Evolutionary conservation across 2,113 vertebrate species (phyloP), one percentile per base, ranked within the genome.

Genomic region (Cettia cetti): DNA sequence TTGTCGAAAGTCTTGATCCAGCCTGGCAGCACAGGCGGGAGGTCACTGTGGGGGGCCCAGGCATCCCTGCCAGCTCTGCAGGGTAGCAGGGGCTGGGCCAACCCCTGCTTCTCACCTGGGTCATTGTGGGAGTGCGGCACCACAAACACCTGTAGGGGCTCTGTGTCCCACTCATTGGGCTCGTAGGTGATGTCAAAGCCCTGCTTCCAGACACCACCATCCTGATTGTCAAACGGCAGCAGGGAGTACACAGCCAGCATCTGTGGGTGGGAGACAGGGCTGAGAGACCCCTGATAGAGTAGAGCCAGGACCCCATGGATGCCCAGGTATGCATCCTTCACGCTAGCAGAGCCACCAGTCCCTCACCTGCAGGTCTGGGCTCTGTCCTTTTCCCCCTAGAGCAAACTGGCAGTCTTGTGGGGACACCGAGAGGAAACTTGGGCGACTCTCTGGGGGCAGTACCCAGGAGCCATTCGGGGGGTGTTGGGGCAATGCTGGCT

Each of bases 1-100:
- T 99, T 99, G 96, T 99, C 99, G 44, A 99, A 99, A n/a, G 99
- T 99, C 98, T 99, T 99, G 96, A 99, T 95, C 99, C 99, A 99
- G 92, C 99, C 99, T 99, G 96, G 39, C 57, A 42, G 90, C 37
- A 47, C 23, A 16, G 2, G 4, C 2, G 53, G 40, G 50, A n/a
- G 19, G 74, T 92, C 86, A 86, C 45, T 4, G 31, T 0, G 0
- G 0, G 2, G 31, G 23, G 23, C 52, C 71, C 47, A 28, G 53
- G 37, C 35, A 26, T 35, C 74, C 44, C 56, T 4, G 2, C 18
- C 47, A 40, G 63, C 49, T 13, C 30, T 2, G 10, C 1, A 2
- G 5, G 8, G 27, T 2, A 3, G 61, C 60, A 35, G n/a, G 7
- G 12, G 7, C 40, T 30, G n/a, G n/a, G 20, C 30, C 8, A 31